Conservation (phyloP, 2,888 invertebrate genomes). For the Hirtodrosophila alboralis region DNA sequence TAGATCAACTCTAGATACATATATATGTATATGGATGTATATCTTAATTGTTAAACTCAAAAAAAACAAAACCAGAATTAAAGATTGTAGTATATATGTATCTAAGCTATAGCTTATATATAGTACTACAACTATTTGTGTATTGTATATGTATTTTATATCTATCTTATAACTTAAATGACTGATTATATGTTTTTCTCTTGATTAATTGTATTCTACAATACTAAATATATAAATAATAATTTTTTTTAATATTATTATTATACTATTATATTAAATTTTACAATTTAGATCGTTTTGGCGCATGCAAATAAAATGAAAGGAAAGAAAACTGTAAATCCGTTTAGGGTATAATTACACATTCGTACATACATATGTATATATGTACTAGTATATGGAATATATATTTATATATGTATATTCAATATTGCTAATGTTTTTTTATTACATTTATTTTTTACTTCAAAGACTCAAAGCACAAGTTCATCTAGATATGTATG, state of each 20-base stretch:
- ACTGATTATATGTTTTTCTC: slow-evolving; percentile 75
- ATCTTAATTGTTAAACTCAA: slow-evolving; percentile 43
- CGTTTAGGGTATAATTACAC: slow-evolving; percentile 14
- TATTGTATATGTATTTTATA: slow-evolving; percentile 59
- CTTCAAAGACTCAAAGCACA: slow-evolving; percentile 74
- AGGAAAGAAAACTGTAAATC: slow-evolving; percentile 14
- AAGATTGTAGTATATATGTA: slow-evolving; percentile 27
- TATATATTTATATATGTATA: slow-evolving; percentile 22
- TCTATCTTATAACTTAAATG: slow-evolving; percentile 67
- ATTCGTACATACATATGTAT: slow-evolving; percentile 22
- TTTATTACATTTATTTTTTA: slow-evolving; percentile 37
- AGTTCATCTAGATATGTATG: slow-evolving; percentile 53
- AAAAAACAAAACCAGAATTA: slow-evolving; percentile 16
- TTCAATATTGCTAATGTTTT: slow-evolving; percentile 26
- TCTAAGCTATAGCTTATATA: slow-evolving; percentile 38
- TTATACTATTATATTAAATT: slow-evolving; percentile 27
- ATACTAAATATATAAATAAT: slow-evolving; percentile 37
- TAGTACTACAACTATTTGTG: slow-evolving; percentile 37
- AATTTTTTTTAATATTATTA: slow-evolving; percentile 32
- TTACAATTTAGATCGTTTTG: slow-evolving; percentile 10
- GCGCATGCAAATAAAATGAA: slow-evolving; percentile 37
- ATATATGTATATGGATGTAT: slow-evolving; percentile 22
- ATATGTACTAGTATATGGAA: no score
- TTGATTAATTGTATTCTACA: slow-evolving; percentile 57
- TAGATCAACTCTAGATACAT: no score